Percentiles rank a stretch among this genome's conserved stretches.
Conservation (phyloP, 2,113 vertebrate species). For the Vulpes lagopus region DNA sequence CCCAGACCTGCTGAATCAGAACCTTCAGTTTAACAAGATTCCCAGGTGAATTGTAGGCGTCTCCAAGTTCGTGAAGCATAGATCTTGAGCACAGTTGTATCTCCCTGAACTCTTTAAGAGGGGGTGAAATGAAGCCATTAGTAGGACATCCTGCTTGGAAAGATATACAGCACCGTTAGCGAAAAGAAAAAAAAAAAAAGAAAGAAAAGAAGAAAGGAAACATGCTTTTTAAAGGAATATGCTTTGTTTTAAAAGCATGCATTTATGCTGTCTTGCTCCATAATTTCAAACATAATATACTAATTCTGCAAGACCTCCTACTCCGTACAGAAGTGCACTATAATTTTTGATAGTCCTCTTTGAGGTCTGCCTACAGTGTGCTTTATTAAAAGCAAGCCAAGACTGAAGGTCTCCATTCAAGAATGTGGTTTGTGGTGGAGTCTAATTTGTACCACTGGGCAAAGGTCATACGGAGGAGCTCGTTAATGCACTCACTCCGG, state of each 20-base stretch:
- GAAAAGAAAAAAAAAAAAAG: not conserved
- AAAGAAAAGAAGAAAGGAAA: not conserved
- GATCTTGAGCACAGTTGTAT: not conserved
- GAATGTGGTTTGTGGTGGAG: slow-evolving; percentile 87
- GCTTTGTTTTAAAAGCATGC: not conserved
- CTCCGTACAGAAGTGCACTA: not conserved
- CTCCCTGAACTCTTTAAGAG: not conserved
- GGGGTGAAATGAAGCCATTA: not conserved
- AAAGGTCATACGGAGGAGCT: slow-evolving; percentile 92
- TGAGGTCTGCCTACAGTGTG: slow-evolving; percentile 76
- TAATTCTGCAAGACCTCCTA: slow-evolving; percentile 13
- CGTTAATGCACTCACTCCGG: slow-evolving; percentile 93
- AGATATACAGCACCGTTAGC: not conserved
- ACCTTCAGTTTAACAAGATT: not conserved
- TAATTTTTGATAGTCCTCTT: slow-evolving; percentile 72
- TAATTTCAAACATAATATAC: not conserved
- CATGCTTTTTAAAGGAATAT: not conserved
- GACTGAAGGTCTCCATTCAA: slow-evolving; percentile 83
- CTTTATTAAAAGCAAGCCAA: slow-evolving; percentile 85
- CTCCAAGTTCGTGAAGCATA: not conserved
- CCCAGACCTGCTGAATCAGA: not conserved
- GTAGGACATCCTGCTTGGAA: not conserved
- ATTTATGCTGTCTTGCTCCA: fast-evolving
- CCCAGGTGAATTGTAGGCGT: too few species aligned
- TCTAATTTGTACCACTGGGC: slow-evolving; percentile 88